Conservation (phyloP, 2,888 invertebrate species). For the Lithosia quadra region DNA sequence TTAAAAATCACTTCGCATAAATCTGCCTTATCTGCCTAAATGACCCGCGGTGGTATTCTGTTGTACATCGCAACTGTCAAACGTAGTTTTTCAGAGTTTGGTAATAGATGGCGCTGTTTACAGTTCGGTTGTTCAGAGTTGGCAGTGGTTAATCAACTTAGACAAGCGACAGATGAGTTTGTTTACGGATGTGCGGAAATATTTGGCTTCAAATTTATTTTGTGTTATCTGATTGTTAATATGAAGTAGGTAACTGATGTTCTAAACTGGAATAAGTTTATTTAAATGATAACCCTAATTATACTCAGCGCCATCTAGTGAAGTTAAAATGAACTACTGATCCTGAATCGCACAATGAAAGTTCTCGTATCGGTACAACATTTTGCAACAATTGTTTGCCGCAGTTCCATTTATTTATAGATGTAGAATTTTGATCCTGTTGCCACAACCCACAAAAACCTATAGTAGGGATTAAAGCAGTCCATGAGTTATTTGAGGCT, state of each 20-base stretch:
- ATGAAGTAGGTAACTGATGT: not conserved
- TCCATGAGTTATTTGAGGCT: no score
- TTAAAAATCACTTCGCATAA: conserved; percentile 85
- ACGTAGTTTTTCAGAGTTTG: conserved; percentile 59
- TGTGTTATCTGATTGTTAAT: not conserved
- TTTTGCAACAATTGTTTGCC: no score
- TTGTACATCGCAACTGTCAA: conserved; percentile 57
- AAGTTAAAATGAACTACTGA: no score
- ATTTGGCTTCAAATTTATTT: not conserved
- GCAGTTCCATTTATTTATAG: no score
- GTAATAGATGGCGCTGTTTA: conserved; percentile 63
- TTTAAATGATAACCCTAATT: no score
- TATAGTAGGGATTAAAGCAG: no score
- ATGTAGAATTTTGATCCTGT: no score
- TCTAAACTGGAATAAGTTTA: no score
- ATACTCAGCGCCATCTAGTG: no score
- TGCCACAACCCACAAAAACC: no score
- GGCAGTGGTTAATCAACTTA: conserved; percentile 43
- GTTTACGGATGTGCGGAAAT: conserved; percentile 17
- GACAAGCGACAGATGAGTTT: conserved; percentile 32
- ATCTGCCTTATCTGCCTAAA: conserved; percentile 81
- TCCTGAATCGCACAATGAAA: no score
- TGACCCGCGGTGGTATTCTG: conserved; percentile 70
- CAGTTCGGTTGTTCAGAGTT: conserved; percentile 39
- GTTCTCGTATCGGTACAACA: no score